Evolutionary conservation across 2,113 vertebrate genomes (phyloP).

Genomic region (Myanophis thanlyinensis): DNA sequence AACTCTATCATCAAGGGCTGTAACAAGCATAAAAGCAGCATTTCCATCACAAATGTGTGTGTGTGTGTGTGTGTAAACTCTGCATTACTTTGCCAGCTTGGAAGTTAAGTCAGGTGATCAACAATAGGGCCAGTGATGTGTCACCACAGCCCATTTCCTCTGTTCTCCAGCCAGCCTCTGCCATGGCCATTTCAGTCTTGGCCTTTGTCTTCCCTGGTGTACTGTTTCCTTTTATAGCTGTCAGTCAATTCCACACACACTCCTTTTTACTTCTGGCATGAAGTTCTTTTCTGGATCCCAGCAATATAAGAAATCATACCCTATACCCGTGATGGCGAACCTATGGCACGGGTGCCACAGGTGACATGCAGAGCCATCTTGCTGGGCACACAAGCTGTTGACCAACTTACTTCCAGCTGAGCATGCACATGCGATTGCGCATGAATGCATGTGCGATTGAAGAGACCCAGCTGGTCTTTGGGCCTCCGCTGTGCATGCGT

Average conservation of each 20-base stretch:
- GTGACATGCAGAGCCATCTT: too few relatives aligned
- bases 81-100: not conserved
- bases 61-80: not conserved
- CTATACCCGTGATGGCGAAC: too few relatives aligned
- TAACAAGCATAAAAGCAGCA: not conserved
- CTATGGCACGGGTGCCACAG: too few relatives aligned
- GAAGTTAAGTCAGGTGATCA: not conserved
- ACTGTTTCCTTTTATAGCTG: not conserved
- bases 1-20: not conserved
- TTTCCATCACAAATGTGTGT: not conserved
- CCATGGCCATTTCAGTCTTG: not conserved
- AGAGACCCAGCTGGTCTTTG: too few relatives aligned
- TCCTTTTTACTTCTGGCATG: not conserved
- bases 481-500: too few relatives aligned
- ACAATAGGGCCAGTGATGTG: not conserved
- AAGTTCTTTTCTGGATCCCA: not conserved
- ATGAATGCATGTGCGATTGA: too few relatives aligned
- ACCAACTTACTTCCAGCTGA: too few relatives aligned
- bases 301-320: not conserved
- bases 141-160: not conserved
- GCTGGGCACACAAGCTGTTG: too few relatives aligned
- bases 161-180: not conserved
- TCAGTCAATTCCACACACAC: not conserved
- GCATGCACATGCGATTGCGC: too few relatives aligned
- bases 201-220: not conserved